These are phyloP conservation scores for Meganola albula DNA, from an alignment of 2,888 invertebrate genomes.

Conservation along the genomic window DNA sequence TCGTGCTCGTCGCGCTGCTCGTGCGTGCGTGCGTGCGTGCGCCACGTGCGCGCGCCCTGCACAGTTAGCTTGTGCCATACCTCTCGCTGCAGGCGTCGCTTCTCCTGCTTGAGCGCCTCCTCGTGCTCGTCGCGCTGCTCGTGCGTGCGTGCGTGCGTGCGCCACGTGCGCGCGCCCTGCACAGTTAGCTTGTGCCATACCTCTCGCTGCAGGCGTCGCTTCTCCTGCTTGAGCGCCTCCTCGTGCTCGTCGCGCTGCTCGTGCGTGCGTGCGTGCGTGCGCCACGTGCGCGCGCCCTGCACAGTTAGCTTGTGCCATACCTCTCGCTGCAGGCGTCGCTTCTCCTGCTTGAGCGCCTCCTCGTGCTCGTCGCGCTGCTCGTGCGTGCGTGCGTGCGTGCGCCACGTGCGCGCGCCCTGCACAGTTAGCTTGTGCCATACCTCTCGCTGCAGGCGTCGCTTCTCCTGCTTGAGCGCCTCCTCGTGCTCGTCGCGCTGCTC, in stretches of 20 bases:
- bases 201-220: slow-evolving; percentile 95
- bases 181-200: too few relatives aligned
- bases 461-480: slow-evolving; percentile 96
- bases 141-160: slow-evolving; percentile 96
- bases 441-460: slow-evolving; percentile 95
- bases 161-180: slow-evolving; percentile 96
- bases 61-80: too few relatives aligned
- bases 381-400: slow-evolving; percentile 96
- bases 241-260: slow-evolving; percentile 96
- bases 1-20: slow-evolving; percentile 96
- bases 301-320: too few relatives aligned
- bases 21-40: slow-evolving; percentile 96
- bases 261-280: slow-evolving; percentile 96
- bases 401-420: slow-evolving; percentile 96
- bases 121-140: slow-evolving; percentile 96
- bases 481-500: slow-evolving; percentile 96
- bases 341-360: slow-evolving; percentile 96
- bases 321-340: slow-evolving; percentile 95
- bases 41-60: slow-evolving; percentile 96
- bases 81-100: slow-evolving; percentile 95
- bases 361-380: slow-evolving; percentile 96
- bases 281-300: slow-evolving; percentile 96
- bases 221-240: slow-evolving; percentile 96
- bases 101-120: slow-evolving; percentile 96
- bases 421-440: too few relatives aligned